Percentiles rank a stretch among this genome's conserved stretches.
phyloP scores from a whole-genome alignment of 2,888 invertebrate genomes.

The Rhamphomyia laevipes region DNA sequence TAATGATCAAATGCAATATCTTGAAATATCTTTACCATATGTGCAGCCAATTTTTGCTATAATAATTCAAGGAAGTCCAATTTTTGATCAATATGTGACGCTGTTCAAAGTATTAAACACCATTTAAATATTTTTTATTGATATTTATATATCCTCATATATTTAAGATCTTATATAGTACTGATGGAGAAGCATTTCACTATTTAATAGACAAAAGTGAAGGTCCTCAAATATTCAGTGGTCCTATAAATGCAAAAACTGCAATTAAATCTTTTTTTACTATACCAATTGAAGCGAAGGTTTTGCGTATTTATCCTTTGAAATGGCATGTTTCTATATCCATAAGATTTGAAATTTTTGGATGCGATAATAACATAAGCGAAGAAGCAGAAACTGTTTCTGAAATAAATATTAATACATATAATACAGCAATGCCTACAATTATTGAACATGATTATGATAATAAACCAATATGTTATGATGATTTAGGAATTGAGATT shows the following conservation, averaged over 20 bases:
- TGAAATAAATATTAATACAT: constrained; percentile 17
- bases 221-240: constrained; percentile 55
- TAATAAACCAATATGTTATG: constrained; percentile 44
- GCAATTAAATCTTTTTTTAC: constrained; percentile 53
- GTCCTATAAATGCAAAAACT: constrained; percentile 49
- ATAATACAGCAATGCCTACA: constrained; percentile 4
- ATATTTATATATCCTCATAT: too few relatives aligned
- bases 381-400: constrained; percentile 9
- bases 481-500: constrained; percentile 60
- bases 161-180: constrained; percentile 47
- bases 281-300: constrained; percentile 62
- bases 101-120: constrained; percentile 61
- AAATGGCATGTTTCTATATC: constrained; percentile 62
- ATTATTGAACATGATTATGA: constrained; percentile 9
- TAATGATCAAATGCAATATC: constrained; percentile 51
- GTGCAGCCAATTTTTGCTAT: constrained; percentile 64
- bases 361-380: constrained; percentile 41
- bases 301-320: constrained; percentile 57
- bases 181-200: constrained; percentile 49
- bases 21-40: constrained; percentile 53
- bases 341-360: constrained; percentile 60
- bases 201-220: constrained; percentile 44
- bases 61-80: constrained; percentile 55
- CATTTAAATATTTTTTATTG: too few relatives aligned
- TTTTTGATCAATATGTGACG: constrained; percentile 61